Percentiles rank a stretch among this genome's conserved stretches.
These are phyloP conservation scores for Eilema griseolum DNA, from an alignment of 2,888 invertebrate species.

Conservation along the genomic window DNA sequence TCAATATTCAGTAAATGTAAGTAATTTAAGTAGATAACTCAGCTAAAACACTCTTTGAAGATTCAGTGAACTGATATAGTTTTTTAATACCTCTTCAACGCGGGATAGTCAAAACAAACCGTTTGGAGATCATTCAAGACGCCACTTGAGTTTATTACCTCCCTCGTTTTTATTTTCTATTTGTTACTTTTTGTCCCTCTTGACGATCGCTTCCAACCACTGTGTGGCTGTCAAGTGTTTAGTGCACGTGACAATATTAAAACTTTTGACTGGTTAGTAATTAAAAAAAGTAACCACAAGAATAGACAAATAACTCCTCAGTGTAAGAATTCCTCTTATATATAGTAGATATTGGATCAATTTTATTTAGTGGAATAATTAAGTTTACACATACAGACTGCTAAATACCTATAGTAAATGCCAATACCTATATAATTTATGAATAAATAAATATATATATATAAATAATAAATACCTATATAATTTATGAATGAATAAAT, in stretches of 20 bases:
- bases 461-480: no score
- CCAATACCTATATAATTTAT: no score
- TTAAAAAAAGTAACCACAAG: not conserved
- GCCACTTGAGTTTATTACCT: constrained; percentile 80
- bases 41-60: constrained; percentile 68
- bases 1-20: not conserved
- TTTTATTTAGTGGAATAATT: no score
- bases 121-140: constrained; percentile 75
- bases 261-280: not conserved
- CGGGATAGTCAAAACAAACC: constrained; percentile 84
- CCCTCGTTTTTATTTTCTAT: constrained; percentile 69
- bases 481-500: no score
- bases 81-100: constrained; percentile 71
- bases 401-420: no score
- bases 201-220: constrained; percentile 51
- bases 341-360: no score
- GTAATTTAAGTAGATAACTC: constrained; percentile 23
- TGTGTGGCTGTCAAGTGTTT: constrained; percentile 40
- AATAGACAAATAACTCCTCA: no score
- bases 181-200: constrained; percentile 66
- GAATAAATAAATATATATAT: no score
- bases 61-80: constrained; percentile 69
- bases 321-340: no score
- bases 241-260: constrained; percentile 35
- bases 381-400: no score